Evolutionary conservation across 2,113 vertebrate genomes (phyloP).

Genomic region (Gulo gulo): DNA sequence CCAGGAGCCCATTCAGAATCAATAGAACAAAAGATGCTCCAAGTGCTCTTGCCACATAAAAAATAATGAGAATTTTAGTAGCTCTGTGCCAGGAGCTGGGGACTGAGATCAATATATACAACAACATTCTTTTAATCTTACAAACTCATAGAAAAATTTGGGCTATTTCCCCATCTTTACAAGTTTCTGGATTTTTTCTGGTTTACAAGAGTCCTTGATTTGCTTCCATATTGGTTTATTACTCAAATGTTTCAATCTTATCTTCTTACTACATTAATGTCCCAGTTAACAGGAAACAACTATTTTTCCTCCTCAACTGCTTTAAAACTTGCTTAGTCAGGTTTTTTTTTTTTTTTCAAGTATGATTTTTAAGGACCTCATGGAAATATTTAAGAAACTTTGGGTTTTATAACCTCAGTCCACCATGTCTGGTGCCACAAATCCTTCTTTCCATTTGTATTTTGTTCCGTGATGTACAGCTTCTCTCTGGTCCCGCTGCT

Average conservation of each 20-base stretch:
- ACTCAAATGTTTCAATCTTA: not conserved
- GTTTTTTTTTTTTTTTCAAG: not conserved
- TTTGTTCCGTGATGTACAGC: not conserved
- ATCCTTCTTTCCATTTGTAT: not conserved
- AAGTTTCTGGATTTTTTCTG: slow-evolving; percentile 1
- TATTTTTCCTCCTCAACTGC: not conserved
- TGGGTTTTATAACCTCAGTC: not conserved
- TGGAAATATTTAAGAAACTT: not conserved
- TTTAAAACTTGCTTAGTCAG: not conserved
- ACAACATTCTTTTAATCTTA: not conserved
- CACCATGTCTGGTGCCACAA: no score
- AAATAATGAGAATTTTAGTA: not conserved
- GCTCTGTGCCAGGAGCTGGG: not conserved
- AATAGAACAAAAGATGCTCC: not conserved
- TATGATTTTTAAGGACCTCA: not conserved
- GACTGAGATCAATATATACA: not conserved
- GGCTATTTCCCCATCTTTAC: not conserved
- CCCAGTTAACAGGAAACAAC: not conserved
- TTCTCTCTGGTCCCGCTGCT: accelerated
- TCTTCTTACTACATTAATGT: not conserved
- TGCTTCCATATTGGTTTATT: not conserved
- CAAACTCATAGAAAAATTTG: not conserved
- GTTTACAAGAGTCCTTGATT: not conserved
- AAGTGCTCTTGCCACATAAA: not conserved
- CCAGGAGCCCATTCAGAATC: not conserved